Conservation (phyloP, 2,888 invertebrate genomes). For the Phania funesta region DNA sequence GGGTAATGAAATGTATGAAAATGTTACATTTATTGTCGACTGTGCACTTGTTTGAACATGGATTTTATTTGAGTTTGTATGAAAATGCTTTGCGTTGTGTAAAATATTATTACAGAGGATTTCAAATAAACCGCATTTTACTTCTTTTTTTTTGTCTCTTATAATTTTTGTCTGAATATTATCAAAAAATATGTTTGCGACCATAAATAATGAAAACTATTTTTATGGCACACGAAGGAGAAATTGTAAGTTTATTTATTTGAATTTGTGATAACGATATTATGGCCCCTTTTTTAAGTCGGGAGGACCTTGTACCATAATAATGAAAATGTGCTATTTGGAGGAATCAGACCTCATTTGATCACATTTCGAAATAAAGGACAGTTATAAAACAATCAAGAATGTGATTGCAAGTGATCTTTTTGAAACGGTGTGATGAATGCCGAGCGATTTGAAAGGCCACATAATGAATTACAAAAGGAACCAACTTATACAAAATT, state of each 20-base stretch:
- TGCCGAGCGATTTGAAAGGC: no score
- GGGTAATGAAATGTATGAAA: not conserved
- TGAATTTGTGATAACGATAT: not conserved
- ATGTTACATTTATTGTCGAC: not conserved
- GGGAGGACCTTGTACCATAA: no score
- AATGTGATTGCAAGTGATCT: no score
- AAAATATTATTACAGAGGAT: slow-evolving; percentile 59
- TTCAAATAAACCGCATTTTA: slow-evolving; percentile 48
- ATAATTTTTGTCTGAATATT: slow-evolving; percentile 32
- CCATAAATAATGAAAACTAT: slow-evolving; percentile 56
- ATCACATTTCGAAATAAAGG: no score
- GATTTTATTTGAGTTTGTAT: not conserved
- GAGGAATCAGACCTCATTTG: no score
- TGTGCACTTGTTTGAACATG: not conserved
- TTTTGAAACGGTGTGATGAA: no score
- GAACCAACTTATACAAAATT: no score
- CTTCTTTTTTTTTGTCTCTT: slow-evolving; percentile 4
- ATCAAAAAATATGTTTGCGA: slow-evolving; percentile 36
- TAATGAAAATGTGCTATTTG: no score
- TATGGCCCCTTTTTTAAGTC: no score
- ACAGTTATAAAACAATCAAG: no score
- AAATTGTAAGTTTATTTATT: not conserved
- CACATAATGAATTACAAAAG: no score
- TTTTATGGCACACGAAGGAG: slow-evolving; percentile 53
- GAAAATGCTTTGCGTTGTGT: not conserved